Evolutionary conservation across 2,888 invertebrate genomes (phyloP).

Genomic region (Tanaodytes sp.): DNA sequence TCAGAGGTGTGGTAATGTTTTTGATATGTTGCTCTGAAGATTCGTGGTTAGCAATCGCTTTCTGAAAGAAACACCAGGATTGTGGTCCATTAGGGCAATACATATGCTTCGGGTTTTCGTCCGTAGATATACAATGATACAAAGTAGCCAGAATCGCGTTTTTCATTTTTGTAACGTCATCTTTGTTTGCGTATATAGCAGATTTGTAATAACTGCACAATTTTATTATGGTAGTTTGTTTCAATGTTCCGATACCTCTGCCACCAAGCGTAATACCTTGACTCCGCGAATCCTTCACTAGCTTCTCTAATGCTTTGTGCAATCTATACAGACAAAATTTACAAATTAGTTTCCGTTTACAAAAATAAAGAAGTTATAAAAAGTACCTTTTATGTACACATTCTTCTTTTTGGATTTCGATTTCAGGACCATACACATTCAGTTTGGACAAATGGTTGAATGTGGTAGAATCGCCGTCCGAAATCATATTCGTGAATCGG

Average conservation of each 20-base stretch:
- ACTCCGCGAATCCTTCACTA: constrained; percentile 2
- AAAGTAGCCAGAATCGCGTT: constrained; percentile 2
- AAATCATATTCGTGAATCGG: constrained; percentile 5
- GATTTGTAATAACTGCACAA: constrained; percentile 9
- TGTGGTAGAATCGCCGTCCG: background rate
- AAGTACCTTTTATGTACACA: constrained; percentile 5
- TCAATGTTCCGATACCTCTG: background rate
- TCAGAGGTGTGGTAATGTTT: background rate
- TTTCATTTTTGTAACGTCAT: background rate
- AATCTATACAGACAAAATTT: constrained; percentile 3
- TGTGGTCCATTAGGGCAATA: background rate
- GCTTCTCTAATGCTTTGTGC: constrained; percentile 2
- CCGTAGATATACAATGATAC: constrained; percentile 3
- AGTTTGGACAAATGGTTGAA: constrained; percentile 7
- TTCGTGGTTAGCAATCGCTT: background rate
- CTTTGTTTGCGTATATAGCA: constrained; percentile 2
- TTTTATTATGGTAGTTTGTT: constrained; percentile 5
- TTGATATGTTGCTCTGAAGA: background rate
- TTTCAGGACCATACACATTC: constrained; percentile 6
- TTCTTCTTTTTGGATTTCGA: constrained; percentile 4
- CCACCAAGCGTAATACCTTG: constrained; percentile 8
- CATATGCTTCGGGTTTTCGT: constrained; percentile 3
- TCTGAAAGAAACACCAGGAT: constrained; percentile 5
- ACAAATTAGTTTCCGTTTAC: background rate
- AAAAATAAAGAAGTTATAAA: background rate